These are phyloP conservation scores for Eristalis arbustorum DNA, from an alignment of 2,888 invertebrate species.

Conservation along the genomic window DNA sequence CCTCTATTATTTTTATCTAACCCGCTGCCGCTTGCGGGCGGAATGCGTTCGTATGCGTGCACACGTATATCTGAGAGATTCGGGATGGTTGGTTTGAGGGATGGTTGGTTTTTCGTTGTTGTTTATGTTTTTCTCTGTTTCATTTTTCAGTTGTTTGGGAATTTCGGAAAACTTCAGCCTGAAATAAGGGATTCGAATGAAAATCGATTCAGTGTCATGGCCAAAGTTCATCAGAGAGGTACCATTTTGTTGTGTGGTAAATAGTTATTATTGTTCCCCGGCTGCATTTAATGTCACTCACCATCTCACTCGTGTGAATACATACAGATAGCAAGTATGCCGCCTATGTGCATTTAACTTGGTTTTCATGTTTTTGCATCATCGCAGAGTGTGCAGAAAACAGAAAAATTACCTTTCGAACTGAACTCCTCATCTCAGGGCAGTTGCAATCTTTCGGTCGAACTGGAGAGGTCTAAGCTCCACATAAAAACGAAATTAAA, in stretches of 20 bases:
- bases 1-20: slow-evolving; percentile 17
- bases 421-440: slow-evolving; percentile 17
- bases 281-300: slow-evolving; percentile 53
- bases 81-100: slow-evolving; percentile 47
- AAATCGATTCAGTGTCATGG: slow-evolving; percentile 69
- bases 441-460: slow-evolving; percentile 65
- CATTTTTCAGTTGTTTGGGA: slow-evolving; percentile 45
- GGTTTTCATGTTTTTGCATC: slow-evolving; percentile 34
- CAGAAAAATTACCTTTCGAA: slow-evolving; percentile 3
- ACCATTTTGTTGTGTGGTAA: slow-evolving; percentile 29
- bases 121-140: slow-evolving; percentile 30
- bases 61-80: background rate
- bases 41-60: slow-evolving; percentile 2
- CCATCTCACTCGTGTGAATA: slow-evolving; percentile 43
- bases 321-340: slow-evolving; percentile 19
- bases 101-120: slow-evolving; percentile 57
- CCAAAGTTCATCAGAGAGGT: slow-evolving; percentile 58
- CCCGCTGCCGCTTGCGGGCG: slow-evolving; percentile 43
- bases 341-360: slow-evolving; percentile 5
- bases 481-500: background rate
- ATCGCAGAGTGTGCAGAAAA: background rate
- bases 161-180: slow-evolving; percentile 65
- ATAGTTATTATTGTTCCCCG: slow-evolving; percentile 23
- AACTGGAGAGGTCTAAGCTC: slow-evolving; percentile 39
- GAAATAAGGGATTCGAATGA: slow-evolving; percentile 62